Conservation (phyloP, 2,113 vertebrate genomes). For the Mesembrinibis cayennensis region DNA sequence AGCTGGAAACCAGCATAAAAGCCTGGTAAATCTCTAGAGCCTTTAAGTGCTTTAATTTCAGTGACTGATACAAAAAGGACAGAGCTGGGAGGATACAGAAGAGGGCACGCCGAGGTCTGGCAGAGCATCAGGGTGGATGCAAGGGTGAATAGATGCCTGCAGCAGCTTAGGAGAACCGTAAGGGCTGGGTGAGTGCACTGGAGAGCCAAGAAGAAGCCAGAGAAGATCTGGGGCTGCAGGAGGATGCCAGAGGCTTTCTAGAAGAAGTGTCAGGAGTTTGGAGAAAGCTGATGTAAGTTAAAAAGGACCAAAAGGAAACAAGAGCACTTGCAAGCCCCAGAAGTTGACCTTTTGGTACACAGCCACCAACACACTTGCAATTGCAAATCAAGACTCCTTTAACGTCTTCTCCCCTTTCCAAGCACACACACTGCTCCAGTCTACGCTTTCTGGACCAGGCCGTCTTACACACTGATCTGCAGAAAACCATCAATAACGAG, state of each 20-base stretch:
- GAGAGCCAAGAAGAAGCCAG: neutral
- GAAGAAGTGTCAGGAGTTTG: neutral
- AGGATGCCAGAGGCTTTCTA: neutral
- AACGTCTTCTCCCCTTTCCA: neutral
- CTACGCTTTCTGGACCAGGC: neutral
- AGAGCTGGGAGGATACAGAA: fast-evolving
- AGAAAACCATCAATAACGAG: neutral
- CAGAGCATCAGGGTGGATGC: neutral
- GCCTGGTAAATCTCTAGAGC: neutral
- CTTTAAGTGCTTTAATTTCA: neutral
- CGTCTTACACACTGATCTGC: neutral
- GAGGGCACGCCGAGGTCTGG: neutral
- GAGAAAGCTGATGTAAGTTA: neutral
- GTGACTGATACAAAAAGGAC: neutral
- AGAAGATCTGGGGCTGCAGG: neutral
- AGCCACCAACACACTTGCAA: neutral
- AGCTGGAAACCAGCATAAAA: neutral
- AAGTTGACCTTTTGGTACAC: neutral
- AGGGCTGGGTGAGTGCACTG: neutral
- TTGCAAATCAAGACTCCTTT: neutral
- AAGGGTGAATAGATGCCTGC: neutral
- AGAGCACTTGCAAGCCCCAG: neutral
- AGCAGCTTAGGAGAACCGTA: fast-evolving
- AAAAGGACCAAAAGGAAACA: neutral
- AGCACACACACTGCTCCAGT: neutral